phyloP scores from a whole-genome alignment of 1,140 invertebrate genomes.

The Tyrophagus putrescentiae region DNA sequence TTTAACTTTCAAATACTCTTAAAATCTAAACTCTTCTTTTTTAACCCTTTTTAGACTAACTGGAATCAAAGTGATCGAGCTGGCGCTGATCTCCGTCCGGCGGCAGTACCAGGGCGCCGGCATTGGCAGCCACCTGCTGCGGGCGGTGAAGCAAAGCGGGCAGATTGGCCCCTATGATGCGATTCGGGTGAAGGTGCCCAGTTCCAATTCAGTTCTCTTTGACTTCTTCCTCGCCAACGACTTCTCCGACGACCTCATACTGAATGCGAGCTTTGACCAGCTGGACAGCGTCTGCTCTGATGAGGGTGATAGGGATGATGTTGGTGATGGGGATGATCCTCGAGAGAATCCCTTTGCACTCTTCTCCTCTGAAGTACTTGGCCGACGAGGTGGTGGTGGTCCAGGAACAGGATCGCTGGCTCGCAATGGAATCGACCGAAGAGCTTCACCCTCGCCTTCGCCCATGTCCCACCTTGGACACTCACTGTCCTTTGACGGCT shows the following conservation, averaged over 20 bases:
- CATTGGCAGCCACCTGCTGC: neutral
- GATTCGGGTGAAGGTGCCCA: neutral
- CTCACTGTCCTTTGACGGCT: neutral
- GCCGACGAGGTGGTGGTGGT: no score
- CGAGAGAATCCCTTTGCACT: no score
- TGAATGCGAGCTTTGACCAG: conserved; percentile 15
- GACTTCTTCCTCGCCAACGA: neutral
- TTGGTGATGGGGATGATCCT: neutral
- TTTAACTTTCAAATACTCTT: neutral
- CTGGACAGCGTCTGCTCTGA: neutral
- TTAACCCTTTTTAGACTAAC: neutral
- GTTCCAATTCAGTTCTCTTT: neutral
- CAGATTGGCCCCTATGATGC: conserved; percentile 13
- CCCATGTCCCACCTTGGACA: neutral
- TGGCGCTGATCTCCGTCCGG: neutral
- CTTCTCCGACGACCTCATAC: conserved; percentile 2
- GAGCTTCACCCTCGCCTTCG: no score
- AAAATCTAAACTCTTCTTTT: neutral
- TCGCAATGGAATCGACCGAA: no score
- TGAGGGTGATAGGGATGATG: neutral
- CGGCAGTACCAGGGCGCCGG: neutral
- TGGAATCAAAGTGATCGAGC: conserved; percentile 5
- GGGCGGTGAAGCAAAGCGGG: neutral
- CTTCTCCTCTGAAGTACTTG: no score
- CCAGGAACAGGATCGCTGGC: no score